phyloP scores from a whole-genome alignment of 2,113 vertebrate species.

The Sisor rabdophorus region DNA sequence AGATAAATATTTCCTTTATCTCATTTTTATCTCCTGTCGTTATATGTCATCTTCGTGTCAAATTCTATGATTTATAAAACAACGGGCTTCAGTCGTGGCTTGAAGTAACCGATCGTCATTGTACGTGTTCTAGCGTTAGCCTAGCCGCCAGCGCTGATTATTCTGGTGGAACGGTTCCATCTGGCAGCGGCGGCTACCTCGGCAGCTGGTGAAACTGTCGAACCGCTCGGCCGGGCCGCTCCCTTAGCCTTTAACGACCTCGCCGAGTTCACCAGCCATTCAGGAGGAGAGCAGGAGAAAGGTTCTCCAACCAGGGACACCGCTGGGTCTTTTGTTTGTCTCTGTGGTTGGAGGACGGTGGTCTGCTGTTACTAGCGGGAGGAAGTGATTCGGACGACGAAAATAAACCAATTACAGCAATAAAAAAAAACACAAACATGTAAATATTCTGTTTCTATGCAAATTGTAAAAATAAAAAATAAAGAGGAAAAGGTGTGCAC shows the following conservation, averaged over 20 bases:
- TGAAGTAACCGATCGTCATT: conserved; percentile 5
- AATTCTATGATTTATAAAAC: background rate
- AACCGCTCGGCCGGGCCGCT: conserved; percentile 28
- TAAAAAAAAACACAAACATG: too few species aligned
- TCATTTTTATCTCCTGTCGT: background rate
- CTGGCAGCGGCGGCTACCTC: conserved; percentile 42
- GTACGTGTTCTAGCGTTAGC: conserved; percentile 9
- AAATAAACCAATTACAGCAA: too few species aligned
- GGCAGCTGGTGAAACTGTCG: conserved; percentile 58
- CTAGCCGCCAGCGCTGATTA: conserved; percentile 46
- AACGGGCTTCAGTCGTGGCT: background rate
- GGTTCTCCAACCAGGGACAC: conserved; percentile 34
- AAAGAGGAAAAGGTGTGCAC: too few species aligned
- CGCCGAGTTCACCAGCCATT: conserved; percentile 9
- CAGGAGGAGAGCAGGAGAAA: conserved; percentile 28
- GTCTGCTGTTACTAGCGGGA: conserved; percentile 39
- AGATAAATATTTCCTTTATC: background rate
- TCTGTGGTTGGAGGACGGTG: background rate
- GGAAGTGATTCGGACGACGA: too few species aligned
- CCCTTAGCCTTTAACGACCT: conserved; percentile 34
- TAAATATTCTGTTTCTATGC: too few species aligned
- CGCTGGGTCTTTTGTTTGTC: conserved; percentile 26
- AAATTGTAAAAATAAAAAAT: too few species aligned
- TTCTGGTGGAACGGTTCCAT: conserved; percentile 52
- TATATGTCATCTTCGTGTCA: background rate